Base-by-base conservation (phyloP, 2,113 vertebrate genomes). In the Cyprinodon tularosa region DNA sequence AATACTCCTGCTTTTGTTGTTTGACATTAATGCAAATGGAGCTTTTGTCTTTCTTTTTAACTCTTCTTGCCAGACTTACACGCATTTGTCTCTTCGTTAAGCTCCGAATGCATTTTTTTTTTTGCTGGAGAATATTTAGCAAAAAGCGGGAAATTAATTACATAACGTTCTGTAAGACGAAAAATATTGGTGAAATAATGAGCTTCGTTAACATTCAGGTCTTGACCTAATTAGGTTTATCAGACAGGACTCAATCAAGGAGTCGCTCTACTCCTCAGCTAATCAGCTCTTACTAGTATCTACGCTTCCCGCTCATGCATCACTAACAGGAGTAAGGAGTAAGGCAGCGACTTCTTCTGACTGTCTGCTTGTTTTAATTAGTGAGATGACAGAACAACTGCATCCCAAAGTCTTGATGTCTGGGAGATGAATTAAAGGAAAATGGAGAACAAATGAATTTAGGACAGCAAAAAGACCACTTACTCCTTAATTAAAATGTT, bases 281-380 rank as follows among this genome's bases (percentile, higher is more conserved):
- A 88, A 90, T 89, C 77, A 37, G 71, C 75, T 74, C 80, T 80
- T 85, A 80, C 89, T 89, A 81, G 82, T 50, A 81, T 89, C 84
- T 81, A 87, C 77, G 74, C 81, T 92, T 88, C 70, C 88, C 88
- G 15, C 76, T 92, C 89, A 90, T 88, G 91, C 85, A 81, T 92
- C 76, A 83, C 82, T 79, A 88, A 88, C 9, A 50, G 4, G 39
- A 67, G 70, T 60, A 76, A 85, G 61, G 69, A 86, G 89, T 89
- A 79, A 86, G 74, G 40, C 75, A 13, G 64, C 5, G 78, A 83
- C 83, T 81, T 87, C 70, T 80, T 80, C 47, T 4, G 3, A 68
- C 4, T 8, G 63, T 68, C 74, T 10, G 64, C 42, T 71, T 40
- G 48, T 81, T 86, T 86, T 92, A 92, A 93, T 93, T 90, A 88